A percentile compares a stretch with the other conserved stretches of the same genome.
phyloP scores from a whole-genome alignment of 2,113 vertebrate species.

The Percina caprodes region DNA sequence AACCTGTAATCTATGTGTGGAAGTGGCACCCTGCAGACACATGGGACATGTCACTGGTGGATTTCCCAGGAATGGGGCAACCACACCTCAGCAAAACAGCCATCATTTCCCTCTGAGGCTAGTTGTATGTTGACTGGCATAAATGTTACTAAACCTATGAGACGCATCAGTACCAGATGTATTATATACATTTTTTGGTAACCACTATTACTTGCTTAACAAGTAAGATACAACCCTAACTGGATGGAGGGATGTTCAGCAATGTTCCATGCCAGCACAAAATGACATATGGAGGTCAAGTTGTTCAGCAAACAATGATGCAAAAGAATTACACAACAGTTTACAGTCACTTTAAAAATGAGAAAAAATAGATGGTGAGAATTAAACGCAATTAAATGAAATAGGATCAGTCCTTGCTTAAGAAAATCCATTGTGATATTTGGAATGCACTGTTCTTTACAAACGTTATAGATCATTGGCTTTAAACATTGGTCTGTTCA shows the following conservation, averaged over 20 bases:
- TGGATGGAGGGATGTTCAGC: conserved; percentile 78
- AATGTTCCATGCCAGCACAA: conserved; percentile 78
- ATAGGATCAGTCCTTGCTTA: conserved; percentile 89
- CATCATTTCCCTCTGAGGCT: conserved; percentile 82
- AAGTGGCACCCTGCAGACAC: conserved; percentile 82
- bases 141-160: conserved; percentile 80
- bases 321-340: conserved; percentile 93
- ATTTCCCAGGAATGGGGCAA: conserved; percentile 68
- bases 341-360: conserved; percentile 86
- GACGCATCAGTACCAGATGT: conserved; percentile 84
- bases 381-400: conserved; percentile 82
- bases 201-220: conserved; percentile 85
- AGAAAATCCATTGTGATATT: conserved; percentile 85
- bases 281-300: conserved; percentile 75
- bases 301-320: conserved; percentile 87
- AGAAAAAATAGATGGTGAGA: conserved; percentile 80
- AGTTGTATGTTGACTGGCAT: conserved; percentile 78
- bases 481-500: conserved; percentile 88
- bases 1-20: conserved; percentile 78
- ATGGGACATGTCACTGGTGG: conserved; percentile 73
- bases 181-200: conserved; percentile 88
- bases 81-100: conserved; percentile 76
- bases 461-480: conserved; percentile 88
- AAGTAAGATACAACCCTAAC: conserved; percentile 82
- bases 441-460: conserved; percentile 92